A percentile compares a stretch with the other conserved stretches of the same genome.
Conservation (phyloP, 1,140 invertebrate species). For the Popillia japonica region DNA sequence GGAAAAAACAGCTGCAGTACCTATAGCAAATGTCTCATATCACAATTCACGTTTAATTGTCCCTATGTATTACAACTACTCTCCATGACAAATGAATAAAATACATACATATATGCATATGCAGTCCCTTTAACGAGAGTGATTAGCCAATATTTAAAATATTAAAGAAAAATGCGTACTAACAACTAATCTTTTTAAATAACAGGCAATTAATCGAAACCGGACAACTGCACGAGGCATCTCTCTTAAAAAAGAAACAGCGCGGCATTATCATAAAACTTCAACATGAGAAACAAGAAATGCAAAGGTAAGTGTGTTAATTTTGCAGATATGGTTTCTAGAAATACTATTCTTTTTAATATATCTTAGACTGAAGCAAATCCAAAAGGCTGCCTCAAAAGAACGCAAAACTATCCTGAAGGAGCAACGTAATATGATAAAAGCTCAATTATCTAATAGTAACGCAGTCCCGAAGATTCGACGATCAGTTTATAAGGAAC, state of each 20-base stretch:
- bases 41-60: too few species aligned
- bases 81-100: too few species aligned
- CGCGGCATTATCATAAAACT: slow-evolving; percentile 57
- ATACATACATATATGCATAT: too few species aligned
- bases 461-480: slow-evolving; percentile 50
- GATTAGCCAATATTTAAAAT: too few species aligned
- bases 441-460: slow-evolving; percentile 52
- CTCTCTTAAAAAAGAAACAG: slow-evolving; percentile 59
- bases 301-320: slow-evolving; percentile 53
- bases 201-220: slow-evolving; percentile 57
- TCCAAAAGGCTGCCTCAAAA: slow-evolving; percentile 57
- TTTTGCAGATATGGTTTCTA: too few species aligned
- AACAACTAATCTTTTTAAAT: too few species aligned
- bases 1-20: too few species aligned
- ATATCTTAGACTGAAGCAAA: slow-evolving; percentile 56
- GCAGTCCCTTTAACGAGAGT: too few species aligned
- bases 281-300: slow-evolving; percentile 58
- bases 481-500: slow-evolving; percentile 36
- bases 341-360: slow-evolving; percentile 36
- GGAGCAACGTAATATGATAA: slow-evolving; percentile 56
- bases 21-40: too few species aligned
- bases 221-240: slow-evolving; percentile 56
- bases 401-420: slow-evolving; percentile 55
- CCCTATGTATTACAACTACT: too few species aligned
- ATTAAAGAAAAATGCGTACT: too few species aligned